Conservation (phyloP, 2,113 vertebrate species). For the Chaetura pelagica region DNA sequence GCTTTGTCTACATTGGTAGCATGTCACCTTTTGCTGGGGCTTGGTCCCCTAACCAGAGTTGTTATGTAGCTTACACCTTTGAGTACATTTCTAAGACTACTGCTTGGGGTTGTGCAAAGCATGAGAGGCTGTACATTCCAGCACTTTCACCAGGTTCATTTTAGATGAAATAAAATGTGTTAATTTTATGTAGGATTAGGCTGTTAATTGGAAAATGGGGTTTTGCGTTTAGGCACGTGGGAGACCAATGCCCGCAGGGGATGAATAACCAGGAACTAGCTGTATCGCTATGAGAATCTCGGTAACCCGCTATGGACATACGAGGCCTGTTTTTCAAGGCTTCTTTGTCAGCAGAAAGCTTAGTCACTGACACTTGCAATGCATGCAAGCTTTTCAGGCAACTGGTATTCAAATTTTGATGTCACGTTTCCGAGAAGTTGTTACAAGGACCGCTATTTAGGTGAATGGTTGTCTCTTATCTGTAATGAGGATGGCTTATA, state of each 20-base stretch:
- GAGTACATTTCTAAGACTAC: rapidly evolving
- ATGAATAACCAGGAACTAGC: neutral
- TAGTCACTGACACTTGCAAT: neutral
- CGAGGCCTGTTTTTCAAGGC: neutral
- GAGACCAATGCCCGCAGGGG: neutral
- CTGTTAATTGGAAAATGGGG: neutral
- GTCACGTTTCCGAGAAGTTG: neutral
- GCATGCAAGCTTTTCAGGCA: neutral
- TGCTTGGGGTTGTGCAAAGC: rapidly evolving
- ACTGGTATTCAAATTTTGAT: neutral
- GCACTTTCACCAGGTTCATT: rapidly evolving
- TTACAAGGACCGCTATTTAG: neutral
- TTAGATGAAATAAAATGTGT: neutral
- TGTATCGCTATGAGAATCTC: neutral
- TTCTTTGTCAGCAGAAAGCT: neutral
- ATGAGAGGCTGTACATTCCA: rapidly evolving
- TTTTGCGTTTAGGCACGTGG: neutral
- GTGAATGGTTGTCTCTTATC: neutral
- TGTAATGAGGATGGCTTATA: neutral
- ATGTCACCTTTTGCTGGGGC: neutral
- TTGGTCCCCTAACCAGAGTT: rapidly evolving
- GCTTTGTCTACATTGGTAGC: rapidly evolving
- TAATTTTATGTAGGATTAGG: neutral
- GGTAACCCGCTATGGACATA: rapidly evolving
- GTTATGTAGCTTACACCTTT: rapidly evolving